Conservation (phyloP, 2,888 invertebrate species). For the Disparrhopalites patrizii region DNA sequence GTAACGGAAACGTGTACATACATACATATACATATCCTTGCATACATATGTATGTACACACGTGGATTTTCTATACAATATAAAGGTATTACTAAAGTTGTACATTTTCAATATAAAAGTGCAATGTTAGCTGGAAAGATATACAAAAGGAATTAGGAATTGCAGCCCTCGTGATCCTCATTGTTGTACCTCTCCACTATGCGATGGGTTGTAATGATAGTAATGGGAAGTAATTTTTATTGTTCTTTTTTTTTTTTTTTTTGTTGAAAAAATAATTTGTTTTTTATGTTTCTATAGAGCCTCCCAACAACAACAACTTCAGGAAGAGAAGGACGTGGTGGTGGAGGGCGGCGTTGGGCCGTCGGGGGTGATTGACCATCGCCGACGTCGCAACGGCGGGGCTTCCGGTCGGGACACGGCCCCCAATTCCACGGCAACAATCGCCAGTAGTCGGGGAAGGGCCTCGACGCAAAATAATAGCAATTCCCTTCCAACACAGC, state of each 20-base stretch:
- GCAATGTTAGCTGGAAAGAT: no score
- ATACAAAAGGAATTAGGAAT: background rate
- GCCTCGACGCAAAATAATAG: background rate
- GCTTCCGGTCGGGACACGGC: background rate
- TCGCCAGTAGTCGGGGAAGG: no score
- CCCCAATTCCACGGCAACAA: background rate
- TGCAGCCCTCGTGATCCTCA: background rate
- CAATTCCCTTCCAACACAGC: constrained; percentile 6
- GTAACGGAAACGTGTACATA: no score
- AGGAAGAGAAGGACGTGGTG: constrained; percentile 6
- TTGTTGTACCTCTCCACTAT: background rate
- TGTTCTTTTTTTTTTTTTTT: background rate
- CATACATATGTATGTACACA: no score
- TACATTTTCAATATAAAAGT: no score
- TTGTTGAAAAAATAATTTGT: background rate
- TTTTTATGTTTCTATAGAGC: constrained; percentile 17
- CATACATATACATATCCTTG: no score
- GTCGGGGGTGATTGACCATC: background rate
- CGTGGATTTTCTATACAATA: no score
- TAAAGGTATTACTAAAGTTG: no score
- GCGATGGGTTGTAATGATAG: background rate
- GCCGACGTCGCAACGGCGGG: constrained; percentile 1
- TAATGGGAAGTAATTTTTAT: background rate
- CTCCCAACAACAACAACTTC: constrained; percentile 26
- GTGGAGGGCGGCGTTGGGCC: constrained; percentile 2